Evolutionary conservation across 2,797 vertebrate genomes (phyloP), one percentile per base, ranked within the genome.

Genomic region (Urosaurus nigricauda): DNA sequence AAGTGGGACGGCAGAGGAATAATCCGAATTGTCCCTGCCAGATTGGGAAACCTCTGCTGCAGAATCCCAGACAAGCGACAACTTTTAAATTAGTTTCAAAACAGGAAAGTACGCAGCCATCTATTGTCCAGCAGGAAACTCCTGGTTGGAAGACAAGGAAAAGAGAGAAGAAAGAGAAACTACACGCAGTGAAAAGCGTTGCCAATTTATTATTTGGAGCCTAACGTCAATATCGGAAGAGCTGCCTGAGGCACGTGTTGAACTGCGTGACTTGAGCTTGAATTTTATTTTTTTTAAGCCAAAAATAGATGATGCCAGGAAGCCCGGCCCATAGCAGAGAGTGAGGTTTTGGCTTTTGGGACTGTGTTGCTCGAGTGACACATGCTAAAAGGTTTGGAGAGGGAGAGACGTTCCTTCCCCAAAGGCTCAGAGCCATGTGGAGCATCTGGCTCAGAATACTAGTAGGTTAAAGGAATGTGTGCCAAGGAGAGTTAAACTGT

Each of bases 141-240:
- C 29, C 35, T 2, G n/a, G 71, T 35, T 6, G 37, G 24, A 68
- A 68, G 71, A 3, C 0, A 32, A 79, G 53, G 26, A 51, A 56
- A 43, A 4, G 32, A 16, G 11, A 17, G 5, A 29, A 7, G 16
- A 43, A 12, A 29, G 0, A 37, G 0, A 5, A 16, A 43, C 2
- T 19, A 40, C 13, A 2, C 19, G 2, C 8, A 21, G 2, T 7
- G 26, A 43, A 35, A 2, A 26, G 26, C 43, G 0, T n/a, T 9
- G 87, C 85, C 74, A 37, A 40, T 26, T 6, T 19, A 6, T 70
- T 78, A 70, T 70, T 60, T 88, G 70, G 37, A 84, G 37, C 14
- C 32, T 35, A 47, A n/a, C 6, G 12, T 24, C 29, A 29, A 47
- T 43, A 11, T 21, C 17, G 3, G 3, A 1, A 4, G 32, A 0